Conservation (phyloP, 2,888 invertebrate genomes). For the Sthenelais limicola region DNA sequence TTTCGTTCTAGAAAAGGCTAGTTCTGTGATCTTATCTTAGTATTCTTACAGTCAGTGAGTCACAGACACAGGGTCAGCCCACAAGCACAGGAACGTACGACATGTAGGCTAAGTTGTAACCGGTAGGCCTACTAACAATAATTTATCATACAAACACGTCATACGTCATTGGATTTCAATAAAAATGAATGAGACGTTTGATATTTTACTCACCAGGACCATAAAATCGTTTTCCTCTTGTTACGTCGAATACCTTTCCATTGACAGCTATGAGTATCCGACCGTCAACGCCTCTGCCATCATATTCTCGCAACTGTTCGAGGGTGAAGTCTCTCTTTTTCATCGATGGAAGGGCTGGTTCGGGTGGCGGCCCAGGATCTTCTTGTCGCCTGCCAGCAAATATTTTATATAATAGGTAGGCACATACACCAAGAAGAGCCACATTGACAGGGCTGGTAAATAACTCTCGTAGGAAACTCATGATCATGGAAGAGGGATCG, state of each 20-base stretch:
- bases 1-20: too few relatives aligned
- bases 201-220: conserved; percentile 85
- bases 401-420: conserved; percentile 83
- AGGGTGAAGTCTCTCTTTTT: conserved; percentile 90
- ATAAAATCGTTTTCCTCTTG: conserved; percentile 88
- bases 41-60: too few relatives aligned
- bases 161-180: too few relatives aligned
- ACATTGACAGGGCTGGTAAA: conserved; percentile 80
- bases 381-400: conserved; percentile 70
- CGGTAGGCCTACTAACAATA: too few relatives aligned
- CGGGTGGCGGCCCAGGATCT: conserved; percentile 66
- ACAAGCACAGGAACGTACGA: too few relatives aligned
- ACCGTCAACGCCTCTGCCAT: conserved; percentile 85
- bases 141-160: too few relatives aligned
- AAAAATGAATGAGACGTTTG: too few relatives aligned
- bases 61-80: too few relatives aligned
- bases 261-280: conserved; percentile 93
- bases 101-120: too few relatives aligned
- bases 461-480: conserved; percentile 38
- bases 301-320: conserved; percentile 87
- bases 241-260: conserved; percentile 95
- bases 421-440: conserved; percentile 80
- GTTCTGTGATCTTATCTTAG: too few relatives aligned
- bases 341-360: conserved; percentile 84
- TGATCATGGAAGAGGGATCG: not conserved